Base-by-base conservation (phyloP, 2,797 vertebrate genomes). In the Acrocephalus scirpaceus region DNA sequence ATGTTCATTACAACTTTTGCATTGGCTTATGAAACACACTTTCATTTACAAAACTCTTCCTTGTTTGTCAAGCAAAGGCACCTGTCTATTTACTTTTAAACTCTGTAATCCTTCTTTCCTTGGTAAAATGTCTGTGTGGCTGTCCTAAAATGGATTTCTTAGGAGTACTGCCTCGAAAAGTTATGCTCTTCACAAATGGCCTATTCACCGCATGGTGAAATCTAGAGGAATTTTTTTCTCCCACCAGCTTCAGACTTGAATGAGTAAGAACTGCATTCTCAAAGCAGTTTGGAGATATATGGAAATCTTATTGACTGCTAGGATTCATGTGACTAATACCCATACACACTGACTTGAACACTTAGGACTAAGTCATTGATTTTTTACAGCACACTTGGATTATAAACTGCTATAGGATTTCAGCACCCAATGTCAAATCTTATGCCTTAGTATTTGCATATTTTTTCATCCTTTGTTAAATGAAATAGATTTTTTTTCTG, bases 381-480 rank as follows among this genome's bases (percentile, higher is more conserved):
- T 85, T 76, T 65, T 77, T 90, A 69, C 89, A 27, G 4, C 62
- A 56, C 5, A 4, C 32, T 75, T 86, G 54, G 54, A 76, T 94
- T 86, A 86, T 81, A 75, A 88, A 86, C 34, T 61, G 34, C 62
- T 85, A 18, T 58, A 84, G 60, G 32, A 62, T 91, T 86, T 86
- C 67, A 86, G 30, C 21, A 61, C 11, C 36, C 32, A 9, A 13
- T 57, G 54, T 64, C 48, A 76, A 71, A 56, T 2, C 54, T 77
- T 86, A 30, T 29, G 32, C 27, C 21, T 79, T 45, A 45, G 10
- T 18, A 90, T 95, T 88, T 94, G 19, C 88, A 86, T 95, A 78
- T 94, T 87, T 91, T 88, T 88, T 65, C 86, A 45, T 62, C 40
- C 48, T 93, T 82, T 91, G 38, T 86, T 89, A 91, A 92, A 87